Percentiles rank a stretch among this genome's conserved stretches.
Conservation (phyloP, 1,140 invertebrate genomes). For the Ceratosolen solmsi region DNA sequence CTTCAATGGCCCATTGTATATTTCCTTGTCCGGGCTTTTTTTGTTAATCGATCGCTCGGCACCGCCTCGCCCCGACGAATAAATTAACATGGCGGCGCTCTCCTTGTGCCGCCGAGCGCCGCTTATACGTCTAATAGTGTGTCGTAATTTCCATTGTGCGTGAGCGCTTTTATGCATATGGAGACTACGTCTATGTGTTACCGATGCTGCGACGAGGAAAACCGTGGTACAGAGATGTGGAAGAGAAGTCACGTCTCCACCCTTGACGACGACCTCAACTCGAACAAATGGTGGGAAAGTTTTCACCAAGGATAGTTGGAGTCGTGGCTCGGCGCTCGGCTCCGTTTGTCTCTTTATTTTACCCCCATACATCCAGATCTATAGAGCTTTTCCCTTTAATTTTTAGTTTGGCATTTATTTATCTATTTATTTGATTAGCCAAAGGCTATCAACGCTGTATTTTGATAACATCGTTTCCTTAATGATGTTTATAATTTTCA, state of each 20-base stretch:
- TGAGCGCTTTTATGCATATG: slow-evolving; percentile 62
- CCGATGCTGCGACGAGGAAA: slow-evolving; percentile 43
- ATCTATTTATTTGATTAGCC: too few relatives aligned
- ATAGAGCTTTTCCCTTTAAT: too few relatives aligned
- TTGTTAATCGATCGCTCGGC: slow-evolving; percentile 57
- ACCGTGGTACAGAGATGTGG: slow-evolving; percentile 11
- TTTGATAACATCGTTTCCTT: too few relatives aligned
- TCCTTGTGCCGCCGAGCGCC: slow-evolving; percentile 55
- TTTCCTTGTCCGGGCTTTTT: slow-evolving; percentile 51
- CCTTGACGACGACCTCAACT: slow-evolving; percentile 49
- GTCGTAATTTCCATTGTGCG: slow-evolving; percentile 69
- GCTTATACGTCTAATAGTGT: slow-evolving; percentile 61
- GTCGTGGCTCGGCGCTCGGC: background rate
- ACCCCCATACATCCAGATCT: too few relatives aligned
- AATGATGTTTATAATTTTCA: too few relatives aligned
- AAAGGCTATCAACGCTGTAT: too few relatives aligned
- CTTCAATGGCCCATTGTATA: slow-evolving; percentile 62
- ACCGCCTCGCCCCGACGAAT: slow-evolving; percentile 63
- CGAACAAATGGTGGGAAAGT: slow-evolving; percentile 58
- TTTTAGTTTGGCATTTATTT: too few relatives aligned
- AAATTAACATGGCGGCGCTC: slow-evolving; percentile 67
- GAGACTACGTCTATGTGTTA: slow-evolving; percentile 44
- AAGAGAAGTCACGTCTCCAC: slow-evolving; percentile 60
- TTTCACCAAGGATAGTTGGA: background rate
- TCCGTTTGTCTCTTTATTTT: too few relatives aligned